Base-by-base conservation (phyloP, 1,140 invertebrate species). In the Reticulitermes speratus region DNA sequence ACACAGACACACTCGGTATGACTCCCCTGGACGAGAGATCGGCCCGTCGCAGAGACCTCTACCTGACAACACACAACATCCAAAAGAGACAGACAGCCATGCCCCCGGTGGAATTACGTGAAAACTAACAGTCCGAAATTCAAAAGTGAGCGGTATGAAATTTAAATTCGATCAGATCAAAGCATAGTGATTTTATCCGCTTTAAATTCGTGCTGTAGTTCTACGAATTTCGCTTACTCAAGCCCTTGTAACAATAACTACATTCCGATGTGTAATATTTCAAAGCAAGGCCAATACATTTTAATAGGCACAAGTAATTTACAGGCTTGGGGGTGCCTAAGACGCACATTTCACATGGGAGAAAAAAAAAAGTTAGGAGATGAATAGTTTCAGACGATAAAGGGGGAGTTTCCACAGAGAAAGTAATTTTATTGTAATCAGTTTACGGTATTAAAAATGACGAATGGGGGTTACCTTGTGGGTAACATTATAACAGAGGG, bases 381-480 rank as follows among this genome's bases (percentile, higher is more conserved):
- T 55, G 52, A 55, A 55, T 55, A 16, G 65, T 14, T 75, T 25
- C 65, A 75, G 8, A 75, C 3, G 65, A 25, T 30, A 30, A 75
- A 75, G 7, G n/a, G 65, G 65, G 65, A 25, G 16, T 7, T 75
- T 30, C n/a, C 65, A 30, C 65, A 12, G 65, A 8, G 65, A 75
- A 75, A 75, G 65, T 75, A 75, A 75, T 75, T 75, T 75, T 75
- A 75, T 75, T 75, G n/a, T 75, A 75, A 75, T 75, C 65, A 75
- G 65, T 75, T 75, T 75, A 75, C 65, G 65, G 65, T 14, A 25
- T 25, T 30, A 8, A 30, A 75, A 75, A 75, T 75, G 65, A 75
- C 65, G 65, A 75, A 75, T 75, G n/a, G 65, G 65, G 65, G 3
- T n/a, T 75, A 75, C 65, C 65, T 75, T 75, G 25, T 75, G 65